These are phyloP conservation scores for Eufriesea mexicana DNA, from an alignment of 1,140 invertebrate species.

Conservation along the genomic window DNA sequence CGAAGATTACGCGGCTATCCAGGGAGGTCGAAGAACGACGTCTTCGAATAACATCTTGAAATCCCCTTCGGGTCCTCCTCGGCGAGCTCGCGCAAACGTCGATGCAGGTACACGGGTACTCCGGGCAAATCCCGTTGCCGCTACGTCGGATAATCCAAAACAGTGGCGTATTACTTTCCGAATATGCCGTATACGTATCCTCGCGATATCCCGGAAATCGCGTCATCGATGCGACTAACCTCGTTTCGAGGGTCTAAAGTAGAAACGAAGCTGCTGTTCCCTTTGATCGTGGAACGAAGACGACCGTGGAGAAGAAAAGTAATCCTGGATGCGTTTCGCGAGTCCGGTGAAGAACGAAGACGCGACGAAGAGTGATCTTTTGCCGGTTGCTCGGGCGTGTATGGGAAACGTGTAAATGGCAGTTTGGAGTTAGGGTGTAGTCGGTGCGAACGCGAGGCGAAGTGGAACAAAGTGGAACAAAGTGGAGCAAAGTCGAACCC, in stretches of 20 bases:
- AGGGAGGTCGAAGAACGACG: not conserved
- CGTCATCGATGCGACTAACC: not conserved
- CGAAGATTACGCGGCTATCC: not conserved
- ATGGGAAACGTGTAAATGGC: not conserved
- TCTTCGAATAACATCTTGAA: not conserved
- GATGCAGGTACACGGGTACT: not conserved
- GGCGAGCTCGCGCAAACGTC: not conserved
- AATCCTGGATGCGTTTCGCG: too few relatives aligned
- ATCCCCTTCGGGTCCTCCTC: not conserved
- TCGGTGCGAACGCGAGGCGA: not conserved
- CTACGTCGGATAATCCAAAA: conserved; percentile 15
- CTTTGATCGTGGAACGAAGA: too few relatives aligned
- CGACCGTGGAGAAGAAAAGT: too few relatives aligned
- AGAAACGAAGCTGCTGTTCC: too few relatives aligned
- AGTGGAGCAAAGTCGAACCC: not conserved
- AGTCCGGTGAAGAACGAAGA: too few relatives aligned
- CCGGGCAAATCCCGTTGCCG: not conserved
- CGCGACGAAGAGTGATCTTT: too few relatives aligned
- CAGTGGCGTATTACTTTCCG: not conserved
- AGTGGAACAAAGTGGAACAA: too few relatives aligned
- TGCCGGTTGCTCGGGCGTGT: too few relatives aligned
- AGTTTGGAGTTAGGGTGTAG: not conserved
- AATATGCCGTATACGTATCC: not conserved
- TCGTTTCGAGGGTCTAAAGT: not conserved
- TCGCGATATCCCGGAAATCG: not conserved